A percentile compares a stretch with the other conserved stretches of the same genome.
Evolutionary conservation across 2,113 vertebrate species (phyloP).

Genomic region (Bagarius yarrelli): DNA sequence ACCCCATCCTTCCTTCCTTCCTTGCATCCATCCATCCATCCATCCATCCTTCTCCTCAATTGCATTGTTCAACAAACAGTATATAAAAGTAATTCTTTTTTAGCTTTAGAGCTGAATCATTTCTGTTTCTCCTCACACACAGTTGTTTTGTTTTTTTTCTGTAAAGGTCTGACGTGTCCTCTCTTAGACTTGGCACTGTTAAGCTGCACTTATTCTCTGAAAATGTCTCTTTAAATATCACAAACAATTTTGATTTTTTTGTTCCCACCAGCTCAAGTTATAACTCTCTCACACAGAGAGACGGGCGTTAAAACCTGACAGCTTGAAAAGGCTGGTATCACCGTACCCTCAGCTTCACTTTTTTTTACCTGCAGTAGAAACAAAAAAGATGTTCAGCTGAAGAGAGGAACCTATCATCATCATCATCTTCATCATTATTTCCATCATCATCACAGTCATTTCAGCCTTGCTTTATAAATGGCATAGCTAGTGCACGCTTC

Average conservation of each 20-base stretch:
- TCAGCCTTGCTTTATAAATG: slow-evolving; percentile 13
- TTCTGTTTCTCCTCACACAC: not conserved
- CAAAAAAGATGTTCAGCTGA: slow-evolving; percentile 9
- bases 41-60: not conserved
- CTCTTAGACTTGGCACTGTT: not conserved
- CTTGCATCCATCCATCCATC: not conserved
- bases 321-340: not conserved
- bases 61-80: not conserved
- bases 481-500: not conserved
- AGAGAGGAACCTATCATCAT: slow-evolving; percentile 5
- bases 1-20: not conserved
- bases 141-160: not conserved
- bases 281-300: not conserved
- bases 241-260: not conserved
- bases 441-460: slow-evolving; percentile 8
- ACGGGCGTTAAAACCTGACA: not conserved
- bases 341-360: not conserved
- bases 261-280: not conserved
- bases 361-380: not conserved
- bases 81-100: not conserved
- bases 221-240: not conserved
- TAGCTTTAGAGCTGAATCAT: not conserved
- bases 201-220: not conserved
- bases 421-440: not conserved
- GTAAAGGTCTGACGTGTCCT: not conserved